Percentiles rank a stretch among this genome's conserved stretches.
phyloP scores from a whole-genome alignment of 2,113 vertebrate genomes.

The Coturnix japonica region DNA sequence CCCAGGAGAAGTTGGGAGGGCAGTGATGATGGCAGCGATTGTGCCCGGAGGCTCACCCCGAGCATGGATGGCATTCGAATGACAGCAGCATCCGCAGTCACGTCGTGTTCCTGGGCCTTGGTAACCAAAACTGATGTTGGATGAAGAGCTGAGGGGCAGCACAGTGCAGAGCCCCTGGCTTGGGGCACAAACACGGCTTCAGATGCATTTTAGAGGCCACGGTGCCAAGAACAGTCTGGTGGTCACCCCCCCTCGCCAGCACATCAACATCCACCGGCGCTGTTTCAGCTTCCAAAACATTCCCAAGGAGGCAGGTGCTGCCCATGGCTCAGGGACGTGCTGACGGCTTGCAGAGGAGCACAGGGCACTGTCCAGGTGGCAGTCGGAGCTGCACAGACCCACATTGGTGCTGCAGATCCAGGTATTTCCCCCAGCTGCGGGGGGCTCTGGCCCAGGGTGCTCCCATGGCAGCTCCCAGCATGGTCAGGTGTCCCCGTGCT shows the following conservation, averaged over 20 bases:
- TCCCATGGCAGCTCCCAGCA: not conserved
- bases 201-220: accelerated
- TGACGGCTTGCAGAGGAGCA: accelerated
- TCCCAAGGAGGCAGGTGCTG: accelerated
- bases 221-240: accelerated
- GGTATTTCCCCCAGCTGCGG: not conserved
- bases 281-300: not conserved
- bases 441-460: not conserved
- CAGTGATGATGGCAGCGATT: not conserved
- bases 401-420: not conserved
- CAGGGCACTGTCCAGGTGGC: not conserved
- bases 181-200: not conserved
- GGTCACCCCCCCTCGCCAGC: accelerated
- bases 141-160: accelerated
- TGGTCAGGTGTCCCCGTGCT: not conserved
- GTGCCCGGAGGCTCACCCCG: accelerated
- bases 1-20: not conserved
- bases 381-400: not conserved
- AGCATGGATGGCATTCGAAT: not conserved
- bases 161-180: not conserved
- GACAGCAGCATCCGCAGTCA: not conserved
- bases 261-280: accelerated
- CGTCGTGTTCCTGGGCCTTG: not conserved
- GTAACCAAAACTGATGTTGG: not conserved
- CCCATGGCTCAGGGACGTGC: accelerated